Base-by-base conservation (phyloP, 2,888 invertebrate species). In the Ormyrus rosae region DNA sequence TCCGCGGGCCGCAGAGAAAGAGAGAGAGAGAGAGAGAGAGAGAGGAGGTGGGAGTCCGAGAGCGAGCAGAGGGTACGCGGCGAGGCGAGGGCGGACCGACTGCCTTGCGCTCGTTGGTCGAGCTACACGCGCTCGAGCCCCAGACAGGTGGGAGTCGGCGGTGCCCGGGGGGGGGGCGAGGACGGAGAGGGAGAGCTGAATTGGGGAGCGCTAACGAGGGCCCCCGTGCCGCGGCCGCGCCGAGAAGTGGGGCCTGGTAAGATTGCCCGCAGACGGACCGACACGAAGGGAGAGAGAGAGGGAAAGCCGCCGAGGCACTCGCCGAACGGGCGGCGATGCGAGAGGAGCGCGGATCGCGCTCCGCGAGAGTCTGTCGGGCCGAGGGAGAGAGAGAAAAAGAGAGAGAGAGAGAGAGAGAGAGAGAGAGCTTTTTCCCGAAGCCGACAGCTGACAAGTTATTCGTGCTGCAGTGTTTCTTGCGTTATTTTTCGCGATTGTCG, bases 11-110 rank as follows among this genome's bases (percentile, higher is more conserved):
- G 60, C 61, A 64, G 9, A 63, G 73, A 34, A 61, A 64, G 70
- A 77, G 75, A 63, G 69, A 77, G 72, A 80, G 80, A 78, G 73
- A 34, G 64, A 64, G 70, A 77, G 75, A 63, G 69, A 77, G 72
- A 80, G 80, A 78, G n/a, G 72, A 34, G 34, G 34, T 34, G 34
- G 34, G 34, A 34, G 34, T 4, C 34, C 34, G 34, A 34, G 13
- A 60, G 84, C 84, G 83, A 84, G 85, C 80, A 83, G 81, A 83
- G 85, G 86, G 86, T 34, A 34, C 34, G 2, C 34, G 34, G 34
- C 34, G 85, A 81, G 86, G 86, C 85, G 86, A 87, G 85, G 89
- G 88, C 88, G 87, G 87, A 85, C 86, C 85, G 84, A 76, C 75
- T 68, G 78, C 80, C 81, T 83, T 83, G 80, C 79, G 83, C 86